phyloP scores from a whole-genome alignment of 2,888 invertebrate genomes.

The Chromoteleia sp. region DNA sequence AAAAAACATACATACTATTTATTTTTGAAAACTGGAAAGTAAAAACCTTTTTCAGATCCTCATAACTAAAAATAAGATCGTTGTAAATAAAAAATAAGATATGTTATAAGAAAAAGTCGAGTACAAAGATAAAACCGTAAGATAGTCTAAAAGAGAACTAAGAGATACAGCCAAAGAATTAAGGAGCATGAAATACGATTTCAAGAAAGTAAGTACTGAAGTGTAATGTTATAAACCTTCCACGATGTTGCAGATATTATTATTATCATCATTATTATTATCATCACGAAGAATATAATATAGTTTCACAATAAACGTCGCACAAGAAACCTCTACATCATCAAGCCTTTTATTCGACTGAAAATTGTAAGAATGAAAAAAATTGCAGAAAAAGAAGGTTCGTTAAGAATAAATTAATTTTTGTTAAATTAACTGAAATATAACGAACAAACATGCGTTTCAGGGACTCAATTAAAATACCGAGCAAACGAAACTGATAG shows the following conservation, averaged over 20 bases:
- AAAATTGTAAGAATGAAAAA: too few species aligned
- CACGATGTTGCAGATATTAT: slow-evolving; percentile 22
- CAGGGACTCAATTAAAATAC: background rate
- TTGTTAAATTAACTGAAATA: slow-evolving; percentile 23
- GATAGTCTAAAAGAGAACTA: slow-evolving; percentile 1
- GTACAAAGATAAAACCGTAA: background rate
- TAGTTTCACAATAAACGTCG: slow-evolving; percentile 19
- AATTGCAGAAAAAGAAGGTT: background rate
- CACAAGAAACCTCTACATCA: background rate
- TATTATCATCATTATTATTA: slow-evolving; percentile 14
- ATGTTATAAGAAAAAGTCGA: background rate
- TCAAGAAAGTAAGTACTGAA: slow-evolving; percentile 36
- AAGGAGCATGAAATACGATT: slow-evolving; percentile 47
- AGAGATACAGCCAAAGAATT: slow-evolving; percentile 22
- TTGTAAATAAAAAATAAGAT: slow-evolving; percentile 26
- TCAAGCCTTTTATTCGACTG: background rate
- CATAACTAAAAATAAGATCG: slow-evolving; percentile 2
- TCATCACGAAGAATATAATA: slow-evolving; percentile 33
- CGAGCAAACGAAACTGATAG: slow-evolving; percentile 15
- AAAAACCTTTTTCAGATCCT: background rate
- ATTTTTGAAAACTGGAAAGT: too few species aligned
- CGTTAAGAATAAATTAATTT: slow-evolving; percentile 1
- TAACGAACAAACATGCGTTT: background rate
- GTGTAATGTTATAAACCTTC: slow-evolving; percentile 23
- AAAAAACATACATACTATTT: too few species aligned